phyloP scores from a whole-genome alignment of 1,140 invertebrate genomes.

The Papilio dardanus region DNA sequence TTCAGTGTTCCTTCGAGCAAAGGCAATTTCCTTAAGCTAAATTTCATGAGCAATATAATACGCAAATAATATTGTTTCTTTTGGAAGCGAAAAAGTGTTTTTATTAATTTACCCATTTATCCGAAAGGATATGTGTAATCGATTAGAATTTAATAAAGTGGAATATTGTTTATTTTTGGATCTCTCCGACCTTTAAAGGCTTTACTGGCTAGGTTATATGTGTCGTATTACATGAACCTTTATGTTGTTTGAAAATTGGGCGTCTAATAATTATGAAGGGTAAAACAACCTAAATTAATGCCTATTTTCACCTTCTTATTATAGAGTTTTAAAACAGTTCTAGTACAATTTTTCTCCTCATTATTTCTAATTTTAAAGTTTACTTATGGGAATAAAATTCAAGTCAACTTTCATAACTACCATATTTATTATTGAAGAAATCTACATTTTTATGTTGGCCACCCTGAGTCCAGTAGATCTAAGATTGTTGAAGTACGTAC shows the following conservation, averaged over 20 bases:
- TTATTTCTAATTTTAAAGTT: too few relatives aligned
- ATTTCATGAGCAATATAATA: constrained; percentile 77
- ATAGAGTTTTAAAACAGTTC: too few relatives aligned
- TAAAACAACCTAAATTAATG: too few relatives aligned
- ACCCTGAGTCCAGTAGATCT: background rate
- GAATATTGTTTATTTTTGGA: constrained; percentile 49
- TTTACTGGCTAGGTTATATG: constrained; percentile 9
- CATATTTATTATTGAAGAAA: too few relatives aligned
- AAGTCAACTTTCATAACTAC: too few relatives aligned
- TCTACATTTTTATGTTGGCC: background rate
- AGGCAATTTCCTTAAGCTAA: constrained; percentile 76
- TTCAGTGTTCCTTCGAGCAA: constrained; percentile 62
- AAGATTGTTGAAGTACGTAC: background rate
- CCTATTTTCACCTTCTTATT: too few relatives aligned
- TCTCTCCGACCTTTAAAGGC: constrained; percentile 34
- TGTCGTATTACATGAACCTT: background rate
- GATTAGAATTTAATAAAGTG: constrained; percentile 50
- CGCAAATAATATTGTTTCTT: constrained; percentile 68
- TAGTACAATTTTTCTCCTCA: too few relatives aligned
- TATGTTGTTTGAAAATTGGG: background rate
- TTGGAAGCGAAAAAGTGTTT: constrained; percentile 54
- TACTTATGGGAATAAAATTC: too few relatives aligned
- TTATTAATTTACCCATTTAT: constrained; percentile 54
- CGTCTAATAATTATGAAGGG: background rate
- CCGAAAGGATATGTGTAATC: constrained; percentile 48